Percentiles rank a stretch among this genome's conserved stretches.
These are phyloP conservation scores for Catamblyrhynchus diadema DNA, from an alignment of 2,797 vertebrate species.

Conservation along the genomic window DNA sequence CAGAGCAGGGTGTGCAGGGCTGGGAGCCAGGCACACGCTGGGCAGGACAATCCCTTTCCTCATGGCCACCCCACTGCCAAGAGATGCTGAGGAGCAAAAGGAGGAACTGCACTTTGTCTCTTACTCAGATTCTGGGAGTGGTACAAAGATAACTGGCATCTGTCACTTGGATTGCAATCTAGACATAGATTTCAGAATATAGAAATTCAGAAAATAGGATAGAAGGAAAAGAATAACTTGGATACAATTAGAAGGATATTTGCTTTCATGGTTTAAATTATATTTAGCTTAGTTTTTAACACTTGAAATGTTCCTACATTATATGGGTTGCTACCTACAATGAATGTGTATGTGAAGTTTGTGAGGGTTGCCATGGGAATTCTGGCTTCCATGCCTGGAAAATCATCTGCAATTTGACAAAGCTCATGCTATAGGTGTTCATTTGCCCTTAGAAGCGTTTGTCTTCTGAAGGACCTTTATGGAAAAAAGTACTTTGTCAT, in stretches of 20 bases:
- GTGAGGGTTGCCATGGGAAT: slow-evolving; percentile 7
- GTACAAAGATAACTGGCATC: neutral
- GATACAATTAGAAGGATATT: neutral
- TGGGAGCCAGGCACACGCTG: fast-evolving
- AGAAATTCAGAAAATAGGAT: neutral
- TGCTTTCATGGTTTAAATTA: neutral
- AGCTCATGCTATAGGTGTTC: neutral
- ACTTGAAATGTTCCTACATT: neutral
- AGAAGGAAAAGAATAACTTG: neutral
- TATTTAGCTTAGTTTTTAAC: neutral
- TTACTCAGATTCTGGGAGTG: neutral
- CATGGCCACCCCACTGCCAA: neutral
- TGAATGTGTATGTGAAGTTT: neutral
- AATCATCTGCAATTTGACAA: neutral
- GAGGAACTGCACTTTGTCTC: neutral
- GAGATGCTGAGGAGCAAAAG: neutral
- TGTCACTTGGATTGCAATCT: neutral
- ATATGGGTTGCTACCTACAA: neutral
- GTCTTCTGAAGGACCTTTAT: neutral
- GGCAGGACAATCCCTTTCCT: neutral
- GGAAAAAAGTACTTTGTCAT: neutral
- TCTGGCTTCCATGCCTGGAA: neutral
- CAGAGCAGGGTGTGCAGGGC: neutral
- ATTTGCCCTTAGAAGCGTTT: neutral
- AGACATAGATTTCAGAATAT: neutral